A percentile compares a stretch with the other conserved stretches of the same genome.
These are phyloP conservation scores for Sebastiscus albofasciatus DNA, from an alignment of 2,797 vertebrate species.

Conservation along the genomic window DNA sequence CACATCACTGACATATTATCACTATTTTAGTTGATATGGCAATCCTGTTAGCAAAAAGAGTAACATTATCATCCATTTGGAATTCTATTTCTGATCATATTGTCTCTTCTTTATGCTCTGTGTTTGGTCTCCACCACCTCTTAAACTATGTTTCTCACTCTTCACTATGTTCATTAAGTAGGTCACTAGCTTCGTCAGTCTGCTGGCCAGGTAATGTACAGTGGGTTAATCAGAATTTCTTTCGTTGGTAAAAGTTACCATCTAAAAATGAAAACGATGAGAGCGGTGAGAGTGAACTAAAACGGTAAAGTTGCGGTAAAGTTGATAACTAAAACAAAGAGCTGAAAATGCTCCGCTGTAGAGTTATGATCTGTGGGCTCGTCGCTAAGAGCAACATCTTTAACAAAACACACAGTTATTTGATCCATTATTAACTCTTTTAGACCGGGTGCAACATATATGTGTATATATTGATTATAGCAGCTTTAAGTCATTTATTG, in stretches of 20 bases:
- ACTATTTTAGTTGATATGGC: no score
- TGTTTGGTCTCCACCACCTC: background rate
- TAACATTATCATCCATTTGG: no score
- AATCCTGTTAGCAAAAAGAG: no score
- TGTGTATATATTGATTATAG: background rate
- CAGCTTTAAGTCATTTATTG: background rate
- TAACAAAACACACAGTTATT: background rate
- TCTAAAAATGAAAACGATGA: no score
- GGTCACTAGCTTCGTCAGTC: background rate
- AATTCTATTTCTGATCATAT: no score
- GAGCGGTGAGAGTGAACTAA: background rate
- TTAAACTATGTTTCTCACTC: background rate
- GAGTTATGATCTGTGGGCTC: background rate
- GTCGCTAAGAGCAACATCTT: background rate
- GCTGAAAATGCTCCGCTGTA: background rate
- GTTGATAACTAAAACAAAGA: no score
- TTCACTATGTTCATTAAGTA: background rate
- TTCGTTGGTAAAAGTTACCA: no score
- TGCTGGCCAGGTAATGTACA: background rate
- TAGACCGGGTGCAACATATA: background rate
- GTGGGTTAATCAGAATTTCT: no score
- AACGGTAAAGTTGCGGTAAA: background rate
- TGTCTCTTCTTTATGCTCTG: background rate
- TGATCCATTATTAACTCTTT: background rate
- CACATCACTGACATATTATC: no score